These are phyloP conservation scores for Arothron firmamentum DNA, from an alignment of 2,113 vertebrate genomes.

Conservation along the genomic window DNA sequence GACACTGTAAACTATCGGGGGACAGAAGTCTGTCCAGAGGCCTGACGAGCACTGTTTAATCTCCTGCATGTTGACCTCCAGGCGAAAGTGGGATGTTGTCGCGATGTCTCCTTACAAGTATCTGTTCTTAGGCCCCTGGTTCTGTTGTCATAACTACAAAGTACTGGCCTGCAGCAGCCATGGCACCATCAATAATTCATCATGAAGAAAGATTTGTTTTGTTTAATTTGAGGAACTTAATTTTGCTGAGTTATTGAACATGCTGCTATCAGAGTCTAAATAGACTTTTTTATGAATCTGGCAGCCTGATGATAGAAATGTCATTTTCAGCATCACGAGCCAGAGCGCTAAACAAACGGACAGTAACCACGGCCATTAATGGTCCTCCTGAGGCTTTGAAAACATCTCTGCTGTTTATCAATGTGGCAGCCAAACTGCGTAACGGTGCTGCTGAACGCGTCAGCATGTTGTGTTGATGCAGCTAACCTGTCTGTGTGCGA, in stretches of 20 bases:
- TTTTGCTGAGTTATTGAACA: neutral
- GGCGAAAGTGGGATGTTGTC: neutral
- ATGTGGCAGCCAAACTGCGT: constrained; percentile 1
- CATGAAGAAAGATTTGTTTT: constrained; percentile 40
- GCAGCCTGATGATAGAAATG: too few relatives aligned
- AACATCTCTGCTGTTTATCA: constrained; percentile 18
- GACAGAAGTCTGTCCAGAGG: constrained; percentile 8
- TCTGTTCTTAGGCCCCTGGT: constrained; percentile 10
- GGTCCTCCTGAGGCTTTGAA: constrained; percentile 15
- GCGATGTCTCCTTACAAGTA: neutral
- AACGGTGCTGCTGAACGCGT: constrained; percentile 9
- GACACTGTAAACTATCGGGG: constrained; percentile 7
- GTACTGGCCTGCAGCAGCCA: constrained; percentile 8
- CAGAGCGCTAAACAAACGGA: constrained; percentile 10
- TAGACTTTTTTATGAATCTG: too few relatives aligned
- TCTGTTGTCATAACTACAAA: constrained; percentile 5
- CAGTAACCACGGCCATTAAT: constrained; percentile 29
- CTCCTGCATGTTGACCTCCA: constrained; percentile 33
- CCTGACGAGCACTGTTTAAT: constrained; percentile 22
- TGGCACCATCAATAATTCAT: constrained; percentile 58
- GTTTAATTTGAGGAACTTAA: constrained; percentile 10
- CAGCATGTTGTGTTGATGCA: constrained; percentile 5
- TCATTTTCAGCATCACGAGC: constrained; percentile 5
- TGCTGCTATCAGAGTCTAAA: too few relatives aligned
- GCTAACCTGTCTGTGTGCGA: neutral